phyloP scores from a whole-genome alignment of 2,888 invertebrate genomes.

The Lasioglossum oenotherae region DNA sequence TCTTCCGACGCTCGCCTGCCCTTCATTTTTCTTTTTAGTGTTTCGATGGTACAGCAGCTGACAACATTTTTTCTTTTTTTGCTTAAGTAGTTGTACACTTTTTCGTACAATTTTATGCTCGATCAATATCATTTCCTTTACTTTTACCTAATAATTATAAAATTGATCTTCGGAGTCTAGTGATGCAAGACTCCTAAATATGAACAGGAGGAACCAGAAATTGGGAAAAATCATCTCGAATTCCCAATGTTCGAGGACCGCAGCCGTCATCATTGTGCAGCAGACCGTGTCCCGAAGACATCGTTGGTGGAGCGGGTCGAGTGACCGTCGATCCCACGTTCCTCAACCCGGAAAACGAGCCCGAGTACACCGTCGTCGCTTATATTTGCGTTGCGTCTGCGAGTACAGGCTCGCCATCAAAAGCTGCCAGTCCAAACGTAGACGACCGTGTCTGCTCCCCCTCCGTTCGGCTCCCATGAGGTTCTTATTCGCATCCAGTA shows the following conservation, averaged over 20 bases:
- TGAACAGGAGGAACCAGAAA: neutral
- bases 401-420: slow-evolving; percentile 45
- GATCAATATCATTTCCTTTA: neutral
- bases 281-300: neutral
- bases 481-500: slow-evolving; percentile 31
- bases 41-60: neutral
- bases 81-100: neutral
- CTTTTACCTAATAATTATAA: neutral
- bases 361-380: slow-evolving; percentile 21
- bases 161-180: neutral
- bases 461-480: slow-evolving; percentile 22
- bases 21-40: neutral
- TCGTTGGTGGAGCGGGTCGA: neutral
- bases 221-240: neutral
- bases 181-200: neutral
- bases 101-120: neutral
- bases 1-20: neutral
- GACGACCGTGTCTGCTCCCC: slow-evolving; percentile 27
- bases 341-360: slow-evolving; percentile 25
- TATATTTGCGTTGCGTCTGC: slow-evolving; percentile 58
- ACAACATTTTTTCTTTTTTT: neutral
- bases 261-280: neutral
- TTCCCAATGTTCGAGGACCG: neutral
- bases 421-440: slow-evolving; percentile 52
- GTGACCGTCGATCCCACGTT: slow-evolving; percentile 8